Base-by-base conservation (phyloP, 1,140 invertebrate genomes). In the Matsumurasca onukii region DNA sequence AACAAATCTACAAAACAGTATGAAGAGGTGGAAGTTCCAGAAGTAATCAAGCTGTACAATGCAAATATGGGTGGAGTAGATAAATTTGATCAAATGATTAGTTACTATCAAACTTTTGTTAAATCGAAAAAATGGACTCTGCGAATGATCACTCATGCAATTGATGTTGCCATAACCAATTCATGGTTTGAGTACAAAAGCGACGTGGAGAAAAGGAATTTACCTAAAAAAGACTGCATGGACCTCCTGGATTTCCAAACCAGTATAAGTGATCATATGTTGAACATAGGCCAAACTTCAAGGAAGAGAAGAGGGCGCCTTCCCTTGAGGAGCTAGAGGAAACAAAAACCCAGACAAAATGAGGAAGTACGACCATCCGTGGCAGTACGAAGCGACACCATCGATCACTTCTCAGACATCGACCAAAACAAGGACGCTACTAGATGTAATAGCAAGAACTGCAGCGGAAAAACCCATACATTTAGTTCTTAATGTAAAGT, bases 1-100 rank as follows among this genome's bases (percentile, higher is more conserved):
- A 73, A 73, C 59, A 77, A 76, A 73, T 72, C 69, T 68, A 39
- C 73, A 24, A 77, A 76, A 61, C 69, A 75, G 67, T 77, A 78
- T 61, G 66, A 79, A 2, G 48, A 72, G 59, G 69, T 80, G 12
- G 27, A 70, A 64, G 59, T 75, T 65, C 80, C 80, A 67, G 73
- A 75, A 52, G 72, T 79, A 34, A 68, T 80, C 0, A 75, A 75
- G 61, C 55, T 71, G 45, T 80, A 81, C 73, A 81, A 81, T 70
- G 69, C 74, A 55, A 74, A 69, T 59, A 80, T 39, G 34, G 34
- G 34, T 9, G 79, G 80, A 29, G 76, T 81, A 52, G 78, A 81
- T 71, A 39, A 71, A 1, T 66, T 71, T 31, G 75, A 77, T 31
- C 69, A 70, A 27, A 48, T 76, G 15, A 70, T 76, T n/a, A 73